phyloP scores from a whole-genome alignment of 2,888 invertebrate species.

The Luperina nickerlii region DNA sequence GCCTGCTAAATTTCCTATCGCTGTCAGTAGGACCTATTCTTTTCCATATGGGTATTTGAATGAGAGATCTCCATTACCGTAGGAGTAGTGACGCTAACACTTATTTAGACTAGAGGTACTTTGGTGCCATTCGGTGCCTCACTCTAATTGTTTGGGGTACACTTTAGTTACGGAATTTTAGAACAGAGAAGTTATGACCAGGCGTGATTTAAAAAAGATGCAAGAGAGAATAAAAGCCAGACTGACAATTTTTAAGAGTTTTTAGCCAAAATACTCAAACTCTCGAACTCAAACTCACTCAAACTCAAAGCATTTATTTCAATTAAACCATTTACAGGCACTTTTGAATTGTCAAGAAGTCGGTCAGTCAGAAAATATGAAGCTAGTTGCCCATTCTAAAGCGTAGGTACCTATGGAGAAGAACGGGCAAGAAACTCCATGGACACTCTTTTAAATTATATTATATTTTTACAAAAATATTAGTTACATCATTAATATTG shows the following conservation, averaged over 20 bases:
- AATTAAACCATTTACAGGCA: too few species aligned
- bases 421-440: too few species aligned
- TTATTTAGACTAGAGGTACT: slow-evolving; percentile 53
- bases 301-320: too few species aligned
- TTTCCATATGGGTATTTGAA: slow-evolving; percentile 45
- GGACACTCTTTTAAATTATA: too few species aligned
- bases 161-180: slow-evolving; percentile 42
- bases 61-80: slow-evolving; percentile 61
- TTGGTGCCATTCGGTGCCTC: slow-evolving; percentile 42
- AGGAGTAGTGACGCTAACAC: slow-evolving; percentile 52
- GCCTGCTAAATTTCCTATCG: slow-evolving; percentile 15
- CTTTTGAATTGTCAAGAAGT: too few species aligned
- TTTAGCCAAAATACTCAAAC: neutral
- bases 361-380: too few species aligned
- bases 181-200: slow-evolving; percentile 17
- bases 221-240: neutral
- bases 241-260: neutral
- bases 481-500: too few species aligned
- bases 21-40: slow-evolving; percentile 26
- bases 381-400: too few species aligned
- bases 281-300: too few species aligned
- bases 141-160: slow-evolving; percentile 58
- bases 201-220: neutral
- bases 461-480: too few species aligned
- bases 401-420: too few species aligned